Evolutionary conservation across 2,797 vertebrate species (phyloP), one percentile per base, ranked within the genome.

Genomic region (Poeciliopsis gracilis): DNA sequence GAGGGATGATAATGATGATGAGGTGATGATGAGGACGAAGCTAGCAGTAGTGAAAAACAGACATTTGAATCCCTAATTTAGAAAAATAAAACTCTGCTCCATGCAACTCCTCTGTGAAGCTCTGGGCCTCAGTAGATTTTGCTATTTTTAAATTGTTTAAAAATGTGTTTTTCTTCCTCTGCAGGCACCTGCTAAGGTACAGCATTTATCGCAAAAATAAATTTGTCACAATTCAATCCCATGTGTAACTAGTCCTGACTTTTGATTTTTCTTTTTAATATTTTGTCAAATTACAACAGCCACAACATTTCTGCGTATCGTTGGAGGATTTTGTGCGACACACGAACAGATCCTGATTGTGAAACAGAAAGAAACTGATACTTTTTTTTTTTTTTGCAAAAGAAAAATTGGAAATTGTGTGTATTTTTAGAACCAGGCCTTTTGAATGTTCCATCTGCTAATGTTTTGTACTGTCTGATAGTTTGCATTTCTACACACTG

Each of bases 11-110:
- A 57, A 73, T 9, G 36, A 77, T 16, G 74, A 84, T 57, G 77
- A 43, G 41, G 63, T 8, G 46, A 80, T 23, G 75, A 82, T 72
- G 84, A 63, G 25, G 57, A 79, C 45, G 76, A 76, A 51, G 71
- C 79, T 75, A 61, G 72, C 49, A 72, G 73, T 55, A 84, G 81
- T 66, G 79, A 88, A 88, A 87, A 86, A 38, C 73, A 80, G 77
- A 71, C 20, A 73, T 69, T 66, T n/a, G 55, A 87, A 77, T 82
- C 75, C 87, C 25, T 61, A 20, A 69, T 85, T 79, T 78, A 82
- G 75, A 80, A 75, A 67, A 78, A 86, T 88, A 78, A 86, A 85
- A 78, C 25, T 77, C 28, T 59, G 70, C 73, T 53, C 10, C 28
- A 78, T 59, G 73, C 45, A 66, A 53, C 13, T 61, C 69, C 82